Evolutionary conservation across 2,888 invertebrate species (phyloP).

Genomic region (Perithous albicinctus): DNA sequence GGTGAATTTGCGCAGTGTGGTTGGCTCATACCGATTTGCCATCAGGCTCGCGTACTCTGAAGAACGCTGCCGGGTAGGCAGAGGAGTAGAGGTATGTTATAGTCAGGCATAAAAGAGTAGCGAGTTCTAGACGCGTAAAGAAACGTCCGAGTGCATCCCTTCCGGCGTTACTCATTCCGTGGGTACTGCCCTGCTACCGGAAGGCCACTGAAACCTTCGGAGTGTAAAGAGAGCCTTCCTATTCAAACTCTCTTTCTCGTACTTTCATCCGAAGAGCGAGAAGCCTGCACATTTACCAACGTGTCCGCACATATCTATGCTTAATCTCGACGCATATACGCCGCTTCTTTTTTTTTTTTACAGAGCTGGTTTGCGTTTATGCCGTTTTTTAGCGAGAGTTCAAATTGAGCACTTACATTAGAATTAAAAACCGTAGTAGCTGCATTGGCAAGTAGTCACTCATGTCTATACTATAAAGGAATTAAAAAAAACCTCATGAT

Average conservation of each 20-base stretch:
- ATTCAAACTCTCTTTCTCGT: conserved; percentile 51
- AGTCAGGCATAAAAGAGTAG: conserved; percentile 34
- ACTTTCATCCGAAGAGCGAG: conserved; percentile 44
- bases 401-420: not conserved
- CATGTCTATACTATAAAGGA: not conserved
- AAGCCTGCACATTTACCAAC: not conserved
- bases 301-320: not conserved
- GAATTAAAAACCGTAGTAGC: not conserved
- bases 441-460: conserved; percentile 6
- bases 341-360: not conserved
- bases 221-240: conserved; percentile 14
- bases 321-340: conserved; percentile 9
- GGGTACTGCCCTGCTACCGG: conserved; percentile 32
- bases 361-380: not conserved
- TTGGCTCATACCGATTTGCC: not conserved
- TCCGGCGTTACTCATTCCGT: conserved; percentile 42
- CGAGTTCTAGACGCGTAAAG: conserved; percentile 22
- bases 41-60: conserved; percentile 16
- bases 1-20: conserved; percentile 25
- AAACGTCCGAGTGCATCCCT: conserved; percentile 22
- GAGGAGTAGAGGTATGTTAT: conserved; percentile 21
- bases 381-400: not conserved
- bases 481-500: no score
- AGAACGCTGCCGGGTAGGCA: not conserved
- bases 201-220: conserved; percentile 45